Percentiles rank a stretch among this genome's conserved stretches.
These are phyloP conservation scores for Hypomesus transpacificus DNA, from an alignment of 2,113 vertebrate genomes.

Conservation along the genomic window DNA sequence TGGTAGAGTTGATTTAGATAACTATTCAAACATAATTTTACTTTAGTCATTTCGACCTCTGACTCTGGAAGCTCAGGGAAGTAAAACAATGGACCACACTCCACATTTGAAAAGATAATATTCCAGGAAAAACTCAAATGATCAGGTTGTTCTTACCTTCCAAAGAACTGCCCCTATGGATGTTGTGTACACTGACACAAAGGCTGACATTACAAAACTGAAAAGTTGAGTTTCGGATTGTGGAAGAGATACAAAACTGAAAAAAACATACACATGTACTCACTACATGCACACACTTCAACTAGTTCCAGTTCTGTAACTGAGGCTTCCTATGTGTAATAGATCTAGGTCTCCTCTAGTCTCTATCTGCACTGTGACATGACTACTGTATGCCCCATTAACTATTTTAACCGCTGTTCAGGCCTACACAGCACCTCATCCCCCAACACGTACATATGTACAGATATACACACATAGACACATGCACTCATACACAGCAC, in stretches of 20 bases:
- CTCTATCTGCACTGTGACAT: slow-evolving; percentile 25
- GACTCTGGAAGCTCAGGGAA: not conserved
- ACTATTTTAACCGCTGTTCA: too few relatives aligned
- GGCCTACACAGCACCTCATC: too few relatives aligned
- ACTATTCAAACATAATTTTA: not conserved
- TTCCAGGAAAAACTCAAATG: too few relatives aligned
- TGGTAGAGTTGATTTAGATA: too few relatives aligned
- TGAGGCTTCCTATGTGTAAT: slow-evolving; percentile 40
- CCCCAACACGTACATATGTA: too few relatives aligned
- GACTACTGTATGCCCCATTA: slow-evolving; percentile 19
- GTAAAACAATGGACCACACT: not conserved
- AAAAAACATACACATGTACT: not conserved
- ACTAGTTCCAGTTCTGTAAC: slow-evolving; percentile 24
- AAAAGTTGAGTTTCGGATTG: too few relatives aligned
- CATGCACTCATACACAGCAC: not conserved
- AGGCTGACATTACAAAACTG: too few relatives aligned
- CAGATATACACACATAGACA: not conserved
- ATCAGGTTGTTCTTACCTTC: too few relatives aligned
- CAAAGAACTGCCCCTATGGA: too few relatives aligned
- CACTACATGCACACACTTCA: not conserved
- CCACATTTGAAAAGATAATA: not conserved
- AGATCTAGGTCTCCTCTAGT: slow-evolving; percentile 29
- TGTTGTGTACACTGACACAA: too few relatives aligned
- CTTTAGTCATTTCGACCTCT: not conserved
- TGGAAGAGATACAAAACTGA: too few relatives aligned